Percentiles rank a stretch among this genome's conserved stretches.
These are phyloP conservation scores for Drosophila ohnishii DNA, from an alignment of 1,140 invertebrate species.

Conservation along the genomic window DNA sequence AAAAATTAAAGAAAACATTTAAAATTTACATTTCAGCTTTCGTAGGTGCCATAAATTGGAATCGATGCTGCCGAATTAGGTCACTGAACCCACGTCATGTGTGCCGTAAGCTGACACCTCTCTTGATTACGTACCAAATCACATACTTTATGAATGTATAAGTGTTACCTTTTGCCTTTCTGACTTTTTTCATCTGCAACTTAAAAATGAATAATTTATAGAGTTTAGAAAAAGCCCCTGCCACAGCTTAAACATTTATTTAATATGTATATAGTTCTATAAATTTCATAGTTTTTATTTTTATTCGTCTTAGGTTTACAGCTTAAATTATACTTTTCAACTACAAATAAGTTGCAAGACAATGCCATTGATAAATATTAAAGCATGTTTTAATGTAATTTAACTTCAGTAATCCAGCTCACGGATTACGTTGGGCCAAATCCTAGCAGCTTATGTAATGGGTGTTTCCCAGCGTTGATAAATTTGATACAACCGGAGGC, in stretches of 20 bases:
- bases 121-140: conserved; percentile 5
- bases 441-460: conserved; percentile 1
- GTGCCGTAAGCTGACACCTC: conserved; percentile 30
- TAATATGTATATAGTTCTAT: neutral
- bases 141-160: neutral
- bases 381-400: too few relatives aligned
- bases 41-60: conserved; percentile 33
- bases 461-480: neutral
- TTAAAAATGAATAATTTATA: neutral
- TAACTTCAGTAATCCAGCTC: neutral
- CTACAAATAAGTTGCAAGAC: neutral
- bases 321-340: neutral
- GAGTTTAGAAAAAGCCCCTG: too few relatives aligned
- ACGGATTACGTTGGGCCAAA: neutral
- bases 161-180: neutral
- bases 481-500: conserved; percentile 7
- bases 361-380: neutral
- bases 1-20: conserved; percentile 40
- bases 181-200: neutral
- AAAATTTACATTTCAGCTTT: conserved; percentile 28
- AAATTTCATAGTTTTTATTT: neutral
- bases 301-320: neutral
- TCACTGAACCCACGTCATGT: conserved; percentile 36
- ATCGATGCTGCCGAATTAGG: conserved; percentile 21
- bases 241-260: too few relatives aligned